Evolutionary conservation across 1,140 invertebrate species (phyloP).

Genomic region (Drosophila bifasciata): DNA sequence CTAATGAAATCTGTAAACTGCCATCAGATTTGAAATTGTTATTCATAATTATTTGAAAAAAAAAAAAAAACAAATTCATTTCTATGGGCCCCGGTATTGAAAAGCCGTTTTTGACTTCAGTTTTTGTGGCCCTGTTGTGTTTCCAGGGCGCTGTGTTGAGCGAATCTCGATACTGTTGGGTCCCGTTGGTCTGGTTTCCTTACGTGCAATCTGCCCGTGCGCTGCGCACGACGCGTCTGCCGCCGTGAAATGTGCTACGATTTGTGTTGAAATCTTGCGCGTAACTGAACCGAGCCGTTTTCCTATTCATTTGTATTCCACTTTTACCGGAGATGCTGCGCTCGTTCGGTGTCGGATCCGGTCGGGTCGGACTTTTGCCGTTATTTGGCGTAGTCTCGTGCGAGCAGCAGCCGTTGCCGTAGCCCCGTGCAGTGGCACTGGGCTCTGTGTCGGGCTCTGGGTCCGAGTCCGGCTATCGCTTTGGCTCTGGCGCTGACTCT

Average conservation of each 20-base stretch:
- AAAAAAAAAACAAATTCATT: too few relatives aligned
- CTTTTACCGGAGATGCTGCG: constrained; percentile 3
- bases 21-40: too few relatives aligned
- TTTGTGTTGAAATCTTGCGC: constrained; percentile 76
- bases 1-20: too few relatives aligned
- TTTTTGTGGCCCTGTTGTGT: constrained; percentile 2
- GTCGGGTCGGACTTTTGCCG: constrained; percentile 14
- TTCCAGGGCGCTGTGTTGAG: constrained; percentile 18
- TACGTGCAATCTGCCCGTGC: constrained; percentile 53
- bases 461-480: constrained; percentile 20
- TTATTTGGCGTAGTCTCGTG: constrained; percentile 32
- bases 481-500: constrained; percentile 24
- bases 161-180: constrained; percentile 47
- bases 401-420: constrained; percentile 58
- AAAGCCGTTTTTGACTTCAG: background rate
- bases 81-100: too few relatives aligned
- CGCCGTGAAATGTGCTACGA: constrained; percentile 68
- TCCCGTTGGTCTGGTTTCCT: constrained; percentile 54
- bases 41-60: too few relatives aligned
- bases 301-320: background rate
- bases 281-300: constrained; percentile 42
- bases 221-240: constrained; percentile 70
- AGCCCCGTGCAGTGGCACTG: constrained; percentile 57
- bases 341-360: constrained; percentile 2
- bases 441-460: constrained; percentile 39